Base-by-base conservation (phyloP, 2,113 vertebrate genomes). In the Crotalus horridus region DNA sequence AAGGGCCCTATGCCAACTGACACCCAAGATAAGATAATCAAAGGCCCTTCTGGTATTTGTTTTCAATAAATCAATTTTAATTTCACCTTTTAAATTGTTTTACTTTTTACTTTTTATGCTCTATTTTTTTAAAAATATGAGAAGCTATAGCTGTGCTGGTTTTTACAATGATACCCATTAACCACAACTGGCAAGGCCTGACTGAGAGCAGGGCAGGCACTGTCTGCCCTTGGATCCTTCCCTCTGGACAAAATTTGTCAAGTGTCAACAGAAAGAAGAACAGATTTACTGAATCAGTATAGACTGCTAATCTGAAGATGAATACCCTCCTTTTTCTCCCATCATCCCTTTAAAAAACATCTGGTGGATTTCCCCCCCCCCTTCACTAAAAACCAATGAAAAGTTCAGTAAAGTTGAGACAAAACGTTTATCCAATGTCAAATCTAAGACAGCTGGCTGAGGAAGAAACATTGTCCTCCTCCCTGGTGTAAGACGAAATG, bases 371-470 rank as follows among this genome's bases (percentile, higher is more conserved):
- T 61, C 89, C 0, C 11, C 51, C 8, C 6, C 24, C 1, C 48
- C 21, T 51, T 5, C 53, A 58, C 89, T 46, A 64, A 90, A 93
- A 69, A 53, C 86, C 92, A 64, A 7, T 58, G 26, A 21, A 91
- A 58, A 85, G 53, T 53, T 85, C 21, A 7, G 6, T 54, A 88
- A 74, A 23, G 87, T 33, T 11, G 29, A 94, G 33, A 58, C 64
- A 90, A 93, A 94, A 91, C 91, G 21, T 87, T 46, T 64, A 87
- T 64, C 87, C 91, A 46, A 4, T 12, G 58, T 94, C 61, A 91
- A 74, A 24, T 39, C 86, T 89, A 56, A 51, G 39, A 74, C 58
- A 94, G 85, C 53, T 94, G 94, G 54, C 90, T 39, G 89, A 89
- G 12, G 10, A 5, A 59, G 29, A 85, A 93, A 95, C 87, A 0